Conservation (phyloP, 2,888 invertebrate genomes). For the Colostygia pectinataria region DNA sequence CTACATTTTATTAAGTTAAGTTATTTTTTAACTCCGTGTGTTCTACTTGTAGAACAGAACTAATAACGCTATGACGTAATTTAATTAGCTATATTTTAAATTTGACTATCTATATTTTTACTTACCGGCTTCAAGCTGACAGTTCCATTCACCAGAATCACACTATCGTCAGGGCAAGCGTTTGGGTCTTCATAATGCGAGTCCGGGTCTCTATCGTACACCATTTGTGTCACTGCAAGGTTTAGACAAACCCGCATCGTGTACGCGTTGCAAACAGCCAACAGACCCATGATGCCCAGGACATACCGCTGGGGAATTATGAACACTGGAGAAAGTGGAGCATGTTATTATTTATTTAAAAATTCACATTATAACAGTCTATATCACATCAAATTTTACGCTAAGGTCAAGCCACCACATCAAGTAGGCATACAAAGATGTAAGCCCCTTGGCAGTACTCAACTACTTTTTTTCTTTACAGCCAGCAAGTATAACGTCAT, state of each 20-base stretch:
- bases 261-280: constrained; percentile 89
- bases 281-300: constrained; percentile 88
- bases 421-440: too few relatives aligned
- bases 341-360: constrained; percentile 16
- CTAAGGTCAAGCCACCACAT: too few relatives aligned
- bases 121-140: constrained; percentile 63
- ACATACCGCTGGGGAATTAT: constrained; percentile 87
- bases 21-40: too few relatives aligned
- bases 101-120: too few relatives aligned
- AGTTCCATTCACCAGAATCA: constrained; percentile 62
- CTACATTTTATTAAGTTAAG: too few relatives aligned
- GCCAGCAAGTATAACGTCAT: too few relatives aligned
- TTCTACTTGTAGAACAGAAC: too few relatives aligned
- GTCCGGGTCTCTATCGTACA: constrained; percentile 67
- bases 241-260: constrained; percentile 89
- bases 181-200: constrained; percentile 57
- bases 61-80: too few relatives aligned
- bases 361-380: constrained; percentile 5
- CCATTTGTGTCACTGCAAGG: constrained; percentile 88
- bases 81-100: too few relatives aligned
- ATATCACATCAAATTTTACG: too few relatives aligned
- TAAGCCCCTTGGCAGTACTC: too few relatives aligned
- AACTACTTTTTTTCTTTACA: too few relatives aligned
- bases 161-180: constrained; percentile 69
- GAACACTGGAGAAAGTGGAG: constrained; percentile 76